Base-by-base conservation (phyloP, 2,113 vertebrate species). In the Mus spicilegus region DNA sequence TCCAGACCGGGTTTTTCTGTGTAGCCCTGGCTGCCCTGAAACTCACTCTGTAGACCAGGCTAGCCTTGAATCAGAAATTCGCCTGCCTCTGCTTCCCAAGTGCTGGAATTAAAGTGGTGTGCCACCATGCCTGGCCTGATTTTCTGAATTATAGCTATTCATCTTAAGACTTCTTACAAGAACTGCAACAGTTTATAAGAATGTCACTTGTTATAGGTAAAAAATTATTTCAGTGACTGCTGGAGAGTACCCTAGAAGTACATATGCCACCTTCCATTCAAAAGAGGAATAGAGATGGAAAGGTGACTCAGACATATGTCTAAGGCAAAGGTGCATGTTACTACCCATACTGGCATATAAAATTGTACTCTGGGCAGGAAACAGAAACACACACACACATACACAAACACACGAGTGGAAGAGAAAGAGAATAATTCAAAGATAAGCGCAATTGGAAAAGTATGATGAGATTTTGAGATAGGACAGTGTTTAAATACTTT, bases 391-490 rank as follows among this genome's bases (percentile, higher is more conserved):
- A 33, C 8, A 61, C 13, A 70, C 7, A 81, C 20, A 58, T 17
- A 80, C 30, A 80, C 3, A 78, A 20, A 56, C 93, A 78, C 33
- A 33, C 8, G 20, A 63, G 61, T 63, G 11, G 10, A 28, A 30
- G 28, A 80, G 33, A 70, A 9, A 36, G 16, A 70, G 10, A 78
- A 33, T 81, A 88, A 75, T 76, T 76, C 39, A 72, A 92, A 85
- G 0, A 89, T 67, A 97, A 94, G 36, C 95, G 72, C 54, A 91
- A 58, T 42, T 97, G 91, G 42, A 97, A 97, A 85, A 42, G 85
- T 30, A 24, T 90, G 82, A 39, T 89, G 94, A 87, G 42, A 88
- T 97, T 95, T 61, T 19, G 28, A 96, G 96, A 97, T 93, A 97
- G 33, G 95, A 93, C 22, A 96, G 70, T 97, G 46, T 97, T 98